Base-by-base conservation (phyloP, 2,888 invertebrate species). In the Drosophila atroscutellata region DNA sequence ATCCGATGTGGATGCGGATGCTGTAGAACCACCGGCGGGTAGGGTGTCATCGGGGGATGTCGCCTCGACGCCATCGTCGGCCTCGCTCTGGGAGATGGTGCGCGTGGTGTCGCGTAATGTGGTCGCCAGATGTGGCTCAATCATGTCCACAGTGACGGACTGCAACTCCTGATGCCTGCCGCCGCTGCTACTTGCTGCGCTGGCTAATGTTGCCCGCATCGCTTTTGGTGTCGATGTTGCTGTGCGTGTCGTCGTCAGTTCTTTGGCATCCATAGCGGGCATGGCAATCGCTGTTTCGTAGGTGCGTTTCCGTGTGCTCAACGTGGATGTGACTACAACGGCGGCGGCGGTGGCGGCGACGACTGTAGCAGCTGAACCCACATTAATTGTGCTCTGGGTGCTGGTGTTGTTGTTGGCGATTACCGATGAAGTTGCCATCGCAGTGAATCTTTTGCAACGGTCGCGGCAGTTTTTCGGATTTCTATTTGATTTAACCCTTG, bases 351-450 rank as follows among this genome's bases (percentile, higher is more conserved):
- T 64, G 61, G 67, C 57, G 7, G 78, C 65, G 56, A 76, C 75
- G 58, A 58, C 67, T 57, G 80, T 51, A 72, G 77, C 70, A 42
- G 74, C 72, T 73, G 89, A 76, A 77, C 86, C 88, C 75, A 80
- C 88, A 81, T 90, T 90, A 80, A 92, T 90, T 86, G 90, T 86
- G 89, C 37, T 55, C 55, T 55, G 55, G 26, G 55, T 55, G 55
- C 87, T 92, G 76, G 84, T 91, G 71, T 60, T 77, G 67, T 77
- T 83, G 75, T 89, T 84, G 62, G 92, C 81, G 75, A 92, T 83
- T 84, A 92, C 75, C 75, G 92, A 92, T 86, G 92, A 91, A 87
- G 93, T 92, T 91, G 92, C 92, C 92, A 92, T 92, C 82, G 90
- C 90, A 86, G 90, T 69, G 80, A 71, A 73, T 89, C 65, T 81